These are phyloP conservation scores for Dendrophyllia cribrosa DNA, from an alignment of 64 coral and sea anemone genomes.

Conservation along the genomic window DNA sequence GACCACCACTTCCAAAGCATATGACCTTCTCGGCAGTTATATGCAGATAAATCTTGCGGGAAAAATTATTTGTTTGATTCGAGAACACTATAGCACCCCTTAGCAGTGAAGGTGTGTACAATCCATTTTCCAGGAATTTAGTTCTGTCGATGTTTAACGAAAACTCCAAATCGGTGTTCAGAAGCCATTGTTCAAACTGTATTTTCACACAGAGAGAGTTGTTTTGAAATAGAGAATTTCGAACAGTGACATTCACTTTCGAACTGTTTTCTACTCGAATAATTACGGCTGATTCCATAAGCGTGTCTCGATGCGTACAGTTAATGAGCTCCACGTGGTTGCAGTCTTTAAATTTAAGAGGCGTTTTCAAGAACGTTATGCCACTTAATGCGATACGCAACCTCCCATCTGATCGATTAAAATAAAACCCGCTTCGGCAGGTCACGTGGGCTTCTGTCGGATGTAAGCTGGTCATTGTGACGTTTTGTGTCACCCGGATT, in stretches of 20 bases:
- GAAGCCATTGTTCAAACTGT: neutral
- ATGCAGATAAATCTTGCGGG: neutral
- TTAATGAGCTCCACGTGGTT: neutral
- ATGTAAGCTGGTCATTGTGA: neutral
- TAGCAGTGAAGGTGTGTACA: neutral
- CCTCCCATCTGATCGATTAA: neutral
- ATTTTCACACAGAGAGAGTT: slow-evolving; percentile 1
- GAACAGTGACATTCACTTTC: neutral
- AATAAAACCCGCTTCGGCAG: neutral
- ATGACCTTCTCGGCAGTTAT: neutral
- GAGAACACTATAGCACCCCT: neutral
- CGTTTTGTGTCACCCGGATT: neutral
- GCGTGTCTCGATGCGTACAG: neutral
- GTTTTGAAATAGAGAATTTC: neutral
- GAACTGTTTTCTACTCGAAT: neutral
- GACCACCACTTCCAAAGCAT: neutral
- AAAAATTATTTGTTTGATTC: neutral
- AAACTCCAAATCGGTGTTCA: neutral
- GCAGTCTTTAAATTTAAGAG: slow-evolving; percentile 24
- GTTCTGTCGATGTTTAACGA: neutral
- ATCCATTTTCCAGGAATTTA: neutral
- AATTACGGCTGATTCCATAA: neutral
- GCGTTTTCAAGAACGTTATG: neutral
- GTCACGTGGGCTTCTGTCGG: neutral
- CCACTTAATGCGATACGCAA: neutral